phyloP scores from a whole-genome alignment of 2,113 vertebrate species.

The Craseonycteris thonglongyai region DNA sequence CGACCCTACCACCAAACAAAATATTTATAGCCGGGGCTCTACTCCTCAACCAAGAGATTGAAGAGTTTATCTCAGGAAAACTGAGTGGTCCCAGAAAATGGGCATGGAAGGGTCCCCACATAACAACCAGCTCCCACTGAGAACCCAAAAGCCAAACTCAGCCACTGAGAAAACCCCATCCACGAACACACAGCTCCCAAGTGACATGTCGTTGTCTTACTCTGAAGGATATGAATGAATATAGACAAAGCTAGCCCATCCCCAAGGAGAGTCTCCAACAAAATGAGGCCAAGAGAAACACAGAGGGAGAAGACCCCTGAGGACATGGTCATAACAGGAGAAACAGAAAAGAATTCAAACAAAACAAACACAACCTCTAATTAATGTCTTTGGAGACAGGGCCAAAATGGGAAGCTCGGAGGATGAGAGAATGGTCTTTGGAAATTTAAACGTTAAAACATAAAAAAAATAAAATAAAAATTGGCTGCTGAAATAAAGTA shows the following conservation, averaged over 20 bases:
- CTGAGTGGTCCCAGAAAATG: not conserved
- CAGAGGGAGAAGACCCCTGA: not conserved
- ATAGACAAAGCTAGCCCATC: not conserved
- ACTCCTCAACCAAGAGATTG: rapidly evolving
- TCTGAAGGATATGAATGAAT: not conserved
- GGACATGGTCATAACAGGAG: not conserved
- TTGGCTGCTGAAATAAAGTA: not conserved
- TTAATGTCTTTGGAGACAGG: not conserved
- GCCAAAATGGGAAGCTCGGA: not conserved
- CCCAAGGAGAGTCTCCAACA: not conserved
- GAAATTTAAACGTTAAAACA: conserved; percentile 23
- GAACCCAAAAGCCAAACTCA: not conserved
- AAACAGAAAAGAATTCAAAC: not conserved
- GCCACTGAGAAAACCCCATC: not conserved
- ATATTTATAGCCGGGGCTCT: not conserved
- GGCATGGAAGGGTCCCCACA: not conserved
- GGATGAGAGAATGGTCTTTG: not conserved
- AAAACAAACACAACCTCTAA: not conserved
- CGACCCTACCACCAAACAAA: not conserved
- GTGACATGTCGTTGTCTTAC: not conserved
- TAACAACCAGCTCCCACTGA: not conserved
- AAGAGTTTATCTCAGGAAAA: not conserved
- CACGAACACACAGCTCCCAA: not conserved
- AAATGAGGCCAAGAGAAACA: not conserved
- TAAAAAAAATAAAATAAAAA: no score